Conservation (phyloP, 2,113 vertebrate species). For the Myanophis thanlyinensis region DNA sequence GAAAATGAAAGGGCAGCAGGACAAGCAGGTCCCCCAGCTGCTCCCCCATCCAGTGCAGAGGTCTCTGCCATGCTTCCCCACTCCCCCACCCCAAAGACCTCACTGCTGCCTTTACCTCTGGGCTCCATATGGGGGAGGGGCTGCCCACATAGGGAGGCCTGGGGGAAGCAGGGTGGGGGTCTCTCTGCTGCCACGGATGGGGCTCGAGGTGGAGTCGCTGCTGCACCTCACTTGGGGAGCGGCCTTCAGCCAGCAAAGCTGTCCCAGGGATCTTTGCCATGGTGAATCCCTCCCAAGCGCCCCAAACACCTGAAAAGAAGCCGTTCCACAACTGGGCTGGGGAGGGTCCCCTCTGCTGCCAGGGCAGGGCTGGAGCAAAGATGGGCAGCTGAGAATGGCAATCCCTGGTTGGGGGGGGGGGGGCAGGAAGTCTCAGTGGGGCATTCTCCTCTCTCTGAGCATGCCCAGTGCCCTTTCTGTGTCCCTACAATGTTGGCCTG, state of each 20-base stretch:
- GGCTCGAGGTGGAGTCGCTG: slow-evolving; percentile 92
- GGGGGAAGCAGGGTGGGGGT: slow-evolving; percentile 83
- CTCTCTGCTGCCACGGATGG: slow-evolving; percentile 93
- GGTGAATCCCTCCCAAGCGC: background rate
- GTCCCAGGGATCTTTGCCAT: slow-evolving; percentile 14
- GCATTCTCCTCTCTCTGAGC: background rate
- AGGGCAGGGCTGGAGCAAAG: background rate
- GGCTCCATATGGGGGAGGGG: slow-evolving; percentile 49
- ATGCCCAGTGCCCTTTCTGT: background rate
- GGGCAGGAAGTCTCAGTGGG: background rate
- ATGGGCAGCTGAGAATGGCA: background rate
- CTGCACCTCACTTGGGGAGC: slow-evolving; percentile 73
- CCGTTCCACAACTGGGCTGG: background rate
- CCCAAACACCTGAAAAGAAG: background rate
- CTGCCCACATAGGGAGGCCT: slow-evolving; percentile 61
- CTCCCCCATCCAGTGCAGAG: background rate
- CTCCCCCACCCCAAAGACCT: background rate
- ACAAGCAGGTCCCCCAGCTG: background rate
- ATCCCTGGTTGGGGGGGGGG: background rate
- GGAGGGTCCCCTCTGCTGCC: background rate
- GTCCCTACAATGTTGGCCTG: background rate
- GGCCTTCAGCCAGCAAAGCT: background rate
- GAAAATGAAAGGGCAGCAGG: background rate
- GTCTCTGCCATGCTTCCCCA: background rate
- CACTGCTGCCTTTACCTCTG: background rate